Percentiles rank a stretch among this genome's conserved stretches.
Conservation (phyloP, 2,113 vertebrate genomes). For the Oceanodroma tethys region DNA sequence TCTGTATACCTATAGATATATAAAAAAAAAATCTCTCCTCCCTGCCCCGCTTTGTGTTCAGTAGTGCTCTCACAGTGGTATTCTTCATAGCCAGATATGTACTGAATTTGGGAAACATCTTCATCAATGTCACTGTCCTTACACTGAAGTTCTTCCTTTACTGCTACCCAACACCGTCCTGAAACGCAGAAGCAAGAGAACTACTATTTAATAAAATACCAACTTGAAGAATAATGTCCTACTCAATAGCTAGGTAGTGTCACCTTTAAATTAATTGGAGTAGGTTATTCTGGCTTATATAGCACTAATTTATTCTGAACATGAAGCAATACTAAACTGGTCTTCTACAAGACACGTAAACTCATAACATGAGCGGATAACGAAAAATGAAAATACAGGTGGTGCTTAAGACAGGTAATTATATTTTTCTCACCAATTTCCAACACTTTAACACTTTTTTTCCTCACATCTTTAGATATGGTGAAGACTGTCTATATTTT, state of each 20-base stretch:
- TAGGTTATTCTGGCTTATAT: not conserved
- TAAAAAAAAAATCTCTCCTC: not conserved
- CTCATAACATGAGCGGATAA: not conserved
- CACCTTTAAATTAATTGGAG: not conserved
- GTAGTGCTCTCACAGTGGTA: not conserved
- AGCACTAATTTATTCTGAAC: not conserved
- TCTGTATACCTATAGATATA: no score
- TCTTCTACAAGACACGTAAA: not conserved
- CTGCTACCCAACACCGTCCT: not conserved
- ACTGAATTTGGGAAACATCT: not conserved
- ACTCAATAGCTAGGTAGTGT: not conserved
- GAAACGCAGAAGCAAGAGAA: not conserved
- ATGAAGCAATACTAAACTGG: not conserved
- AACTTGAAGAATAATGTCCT: not conserved
- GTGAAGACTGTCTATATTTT: not conserved
- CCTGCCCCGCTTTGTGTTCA: not conserved
- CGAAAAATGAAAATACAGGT: not conserved
- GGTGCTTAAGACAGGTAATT: not conserved
- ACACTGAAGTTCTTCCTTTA: not conserved
- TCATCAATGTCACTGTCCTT: not conserved
- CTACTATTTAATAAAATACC: not conserved
- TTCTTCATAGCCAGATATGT: not conserved
- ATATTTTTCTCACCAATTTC: not conserved
- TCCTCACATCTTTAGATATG: not conserved
- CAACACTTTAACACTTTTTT: not conserved